Evolutionary conservation across 1,140 invertebrate species (phyloP), one percentile per base, ranked within the genome.

Genomic region (Scaptomyza graminum): DNA sequence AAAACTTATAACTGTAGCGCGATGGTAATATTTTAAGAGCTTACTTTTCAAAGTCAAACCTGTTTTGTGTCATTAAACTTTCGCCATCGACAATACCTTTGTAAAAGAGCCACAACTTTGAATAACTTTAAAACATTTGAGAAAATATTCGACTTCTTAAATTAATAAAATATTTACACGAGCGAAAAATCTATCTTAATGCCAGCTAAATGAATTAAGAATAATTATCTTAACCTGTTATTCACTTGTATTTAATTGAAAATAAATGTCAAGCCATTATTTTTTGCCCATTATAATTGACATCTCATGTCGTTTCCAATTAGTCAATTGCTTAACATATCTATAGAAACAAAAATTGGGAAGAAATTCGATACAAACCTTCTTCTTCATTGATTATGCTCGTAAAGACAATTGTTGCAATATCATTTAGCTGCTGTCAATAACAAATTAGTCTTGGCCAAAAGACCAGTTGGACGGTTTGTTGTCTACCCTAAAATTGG

Each of bases 381-480:
- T 31, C 44, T 1, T 47, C 18, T 12, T 47, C 18, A 18, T 47
- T 22, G 8, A 18, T n/a, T 5, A 57, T 12, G 39, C 31, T 34
- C 31, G 16, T 39, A 49, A 70, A 39, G 28, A 54, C 57, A 63
- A 56, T 47, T 52, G 34, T 59, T 31, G 70, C n/a, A 49, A 47
- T 52, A 44, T 63, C 31, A 46, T 64, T 60, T 59, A 68, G 46
- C 65, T 62, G 57, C 59, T 69, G 22, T 56, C 71, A 63, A 57
- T 57, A 51, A 28, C 52, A 46, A 59, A 51, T 34, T 37, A 18
- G n/a, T 41, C 44, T 34, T 34, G 34, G 31, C 46, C 52, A 13
- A 12, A 18, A n/a, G 5, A 25, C 12, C 16, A 2, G 11, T 13
- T 50, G n/a, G n/a, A 25, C 5, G 12, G 22, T 11, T 22, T 3